phyloP scores from a whole-genome alignment of 2,113 vertebrate genomes.

The rabbit (Oryctolagus cuniculus) region DNA sequence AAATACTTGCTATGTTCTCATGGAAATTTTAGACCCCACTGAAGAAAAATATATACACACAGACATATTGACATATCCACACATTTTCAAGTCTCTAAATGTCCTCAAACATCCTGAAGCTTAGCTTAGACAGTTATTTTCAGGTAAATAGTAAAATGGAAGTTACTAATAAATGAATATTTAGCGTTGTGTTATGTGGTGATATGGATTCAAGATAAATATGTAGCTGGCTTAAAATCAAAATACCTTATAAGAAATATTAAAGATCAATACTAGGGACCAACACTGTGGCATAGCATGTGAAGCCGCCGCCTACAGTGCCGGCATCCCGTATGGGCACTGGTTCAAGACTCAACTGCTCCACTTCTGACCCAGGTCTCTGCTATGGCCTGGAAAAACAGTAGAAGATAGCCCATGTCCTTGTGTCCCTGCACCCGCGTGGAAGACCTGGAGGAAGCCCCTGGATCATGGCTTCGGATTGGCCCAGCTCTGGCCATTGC shows the following conservation, averaged over 20 bases:
- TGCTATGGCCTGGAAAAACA: too few species aligned
- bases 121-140: not conserved
- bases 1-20: not conserved
- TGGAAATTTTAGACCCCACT: not conserved
- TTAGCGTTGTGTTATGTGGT: not conserved
- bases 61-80: not conserved
- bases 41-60: not conserved
- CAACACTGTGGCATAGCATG: too few species aligned
- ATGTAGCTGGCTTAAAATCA: not conserved
- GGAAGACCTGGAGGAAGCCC: too few species aligned
- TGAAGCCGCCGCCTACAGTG: too few species aligned
- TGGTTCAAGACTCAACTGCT: too few species aligned
- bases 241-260: not conserved
- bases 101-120: not conserved
- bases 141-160: not conserved
- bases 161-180: not conserved
- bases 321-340: too few species aligned
- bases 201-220: not conserved
- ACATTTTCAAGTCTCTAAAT: not conserved
- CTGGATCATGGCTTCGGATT: too few species aligned
- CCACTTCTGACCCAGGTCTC: too few species aligned
- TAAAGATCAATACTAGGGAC: not conserved
- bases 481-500: too few species aligned
- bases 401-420: too few species aligned
- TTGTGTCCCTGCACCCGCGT: too few species aligned